Evolutionary conservation across 2,797 vertebrate species (phyloP).

Genomic region (Amazona ochrocephala): DNA sequence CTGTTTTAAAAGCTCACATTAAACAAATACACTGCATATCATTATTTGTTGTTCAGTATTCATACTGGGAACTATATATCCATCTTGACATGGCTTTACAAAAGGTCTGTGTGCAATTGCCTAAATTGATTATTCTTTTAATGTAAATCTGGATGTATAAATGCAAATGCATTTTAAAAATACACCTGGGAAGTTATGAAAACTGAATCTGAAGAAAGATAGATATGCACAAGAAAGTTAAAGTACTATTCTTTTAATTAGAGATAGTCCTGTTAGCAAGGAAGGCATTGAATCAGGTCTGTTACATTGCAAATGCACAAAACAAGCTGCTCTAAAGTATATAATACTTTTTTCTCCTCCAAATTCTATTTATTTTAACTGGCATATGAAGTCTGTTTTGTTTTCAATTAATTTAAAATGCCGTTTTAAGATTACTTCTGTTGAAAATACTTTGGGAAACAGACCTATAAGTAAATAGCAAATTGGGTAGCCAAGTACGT

Average conservation of each 20-base stretch:
- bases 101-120: not conserved
- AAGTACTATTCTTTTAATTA: not conserved
- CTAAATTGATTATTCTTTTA: not conserved
- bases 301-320: not conserved
- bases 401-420: conserved; percentile 31
- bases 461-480: not conserved
- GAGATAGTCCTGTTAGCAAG: not conserved
- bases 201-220: not conserved
- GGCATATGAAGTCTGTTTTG: not conserved
- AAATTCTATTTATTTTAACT: not conserved
- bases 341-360: not conserved
- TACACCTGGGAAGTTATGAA: not conserved
- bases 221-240: not conserved
- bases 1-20: not conserved
- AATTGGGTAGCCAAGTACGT: not conserved
- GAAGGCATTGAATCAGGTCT: not conserved
- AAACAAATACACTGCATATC: not conserved
- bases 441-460: not conserved
- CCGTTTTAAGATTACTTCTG: not conserved
- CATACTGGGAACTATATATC: not conserved
- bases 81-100: not conserved
- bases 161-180: not conserved
- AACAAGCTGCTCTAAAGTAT: not conserved
- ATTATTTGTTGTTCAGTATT: not conserved
- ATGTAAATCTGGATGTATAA: not conserved